Base-by-base conservation (phyloP, 2,113 vertebrate species). In the Phasianus colchicus region DNA sequence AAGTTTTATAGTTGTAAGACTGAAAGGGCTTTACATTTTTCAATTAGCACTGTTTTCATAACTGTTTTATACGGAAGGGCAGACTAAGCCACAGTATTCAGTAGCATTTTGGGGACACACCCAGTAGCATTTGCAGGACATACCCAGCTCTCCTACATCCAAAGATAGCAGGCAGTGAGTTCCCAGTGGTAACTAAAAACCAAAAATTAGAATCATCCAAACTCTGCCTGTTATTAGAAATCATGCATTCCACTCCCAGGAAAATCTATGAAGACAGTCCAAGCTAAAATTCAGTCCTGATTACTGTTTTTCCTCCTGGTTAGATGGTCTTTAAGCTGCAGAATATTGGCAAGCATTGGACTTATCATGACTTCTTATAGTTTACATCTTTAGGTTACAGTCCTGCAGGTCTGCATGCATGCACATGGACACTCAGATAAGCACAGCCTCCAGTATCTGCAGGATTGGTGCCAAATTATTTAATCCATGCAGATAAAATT, bases 21-120 rank as follows among this genome's bases (percentile, higher is more conserved):
- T 88, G 76, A 90, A 94, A 88, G 67, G 83, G 93, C 90, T 93
- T 97, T 95, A 93, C 38, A 72, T 69, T 63, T 86, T 93, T 81
- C 75, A 74, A 8, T 76, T 48, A 86, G 29, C n/a, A 4, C 42
- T 82, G 45, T 76, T 95, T 96, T 91, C 73, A 82, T 70, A 89
- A 70, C 67, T 89, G 22, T 86, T 92, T 84, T 86, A 27, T 61
- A 70, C 38, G 38, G 82, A 73, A 91, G 64, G 43, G 52, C 54
- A 77, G 80, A 55, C 72, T 88, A 83, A 81, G 48, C 83, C 74
- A 77, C 69, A 76, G 34, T 38, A 20, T 55, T 77, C 32, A 7
- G 29, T 22, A 55, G 52, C 69, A 48, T 3, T 89, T 91, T 92
- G 66, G 19, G 48, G 52, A 54, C 52, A 30, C 30, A 54, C 52